Base-by-base conservation (phyloP, 2,797 vertebrate species). In the Zenarchopterus dispar region DNA sequence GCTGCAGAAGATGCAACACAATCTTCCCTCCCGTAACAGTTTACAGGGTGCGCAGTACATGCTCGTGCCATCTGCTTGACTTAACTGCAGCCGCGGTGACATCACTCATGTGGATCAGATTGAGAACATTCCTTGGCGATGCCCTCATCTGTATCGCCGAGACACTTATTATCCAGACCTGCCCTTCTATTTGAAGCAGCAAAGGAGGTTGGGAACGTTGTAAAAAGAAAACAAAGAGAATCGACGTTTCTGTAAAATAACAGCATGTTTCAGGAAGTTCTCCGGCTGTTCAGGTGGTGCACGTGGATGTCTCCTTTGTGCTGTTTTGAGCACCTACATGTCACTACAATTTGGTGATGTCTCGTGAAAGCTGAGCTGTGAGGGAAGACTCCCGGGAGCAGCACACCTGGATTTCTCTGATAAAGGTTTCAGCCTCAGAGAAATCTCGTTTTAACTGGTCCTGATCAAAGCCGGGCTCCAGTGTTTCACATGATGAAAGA, bases 151-250 rank as follows among this genome's bases (percentile, higher is more conserved):
- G 77, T 73, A 62, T 73, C 31, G 8, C 74, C 17, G 42, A 69
- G 80, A 82, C 75, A 72, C 80, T 86, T 84, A 91, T 91, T 90
- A 91, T 82, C 79, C 62, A 75, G 75, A 77, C 86, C 82, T 82
- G 77, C 79, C 84, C 65, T 69, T 49, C 57, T 62, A 71, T 80
- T 75, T 75, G 1, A 70, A 78, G 67, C 39, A 47, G 57, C 6
- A 19, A 70, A 73, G 54, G 65, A 77, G 66, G 57, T 62, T 61
- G 39, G 73, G 72, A 80, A 63, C 69, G 1, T 7, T 15, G 41
- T 52, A 15, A 39, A 39, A 39, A 39, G 1, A 13, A 39, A 39
- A 39, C 15, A 16, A 39, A 15, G 5, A 39, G 31, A 33, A 33
- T 33, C 11, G 13, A 39, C 15, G 36, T 15, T 15, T 15, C 1